A percentile compares a stretch with the other conserved stretches of the same genome.
Evolutionary conservation across 2,888 invertebrate species (phyloP).

Genomic region (Calameuta pallipes): DNA sequence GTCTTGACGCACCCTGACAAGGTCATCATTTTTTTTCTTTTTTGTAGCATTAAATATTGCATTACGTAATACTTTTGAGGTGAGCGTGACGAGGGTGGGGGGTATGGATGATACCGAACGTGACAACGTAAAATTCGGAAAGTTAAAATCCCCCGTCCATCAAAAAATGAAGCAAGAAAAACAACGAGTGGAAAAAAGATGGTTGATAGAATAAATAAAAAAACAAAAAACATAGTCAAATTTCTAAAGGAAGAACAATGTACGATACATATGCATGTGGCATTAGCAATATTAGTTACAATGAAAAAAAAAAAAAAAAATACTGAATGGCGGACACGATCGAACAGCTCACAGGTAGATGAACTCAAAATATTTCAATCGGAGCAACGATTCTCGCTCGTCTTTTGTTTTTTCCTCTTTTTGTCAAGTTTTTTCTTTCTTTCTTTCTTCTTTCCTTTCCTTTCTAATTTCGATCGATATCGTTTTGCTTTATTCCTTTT

Average conservation of each 20-base stretch:
- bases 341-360: neutral
- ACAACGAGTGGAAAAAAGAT: constrained; percentile 8
- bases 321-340: neutral
- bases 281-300: constrained; percentile 48
- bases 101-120: neutral
- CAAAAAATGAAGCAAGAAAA: constrained; percentile 14
- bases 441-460: too few relatives aligned
- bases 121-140: neutral
- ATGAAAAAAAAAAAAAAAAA: constrained; percentile 24
- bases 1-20: constrained; percentile 34
- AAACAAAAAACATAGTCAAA: constrained; percentile 4
- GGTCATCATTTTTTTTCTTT: constrained; percentile 14
- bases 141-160: constrained; percentile 6
- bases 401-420: neutral
- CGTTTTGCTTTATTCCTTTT: neutral
- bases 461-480: neutral
- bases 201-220: constrained; percentile 7
- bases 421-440: neutral
- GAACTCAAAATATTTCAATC: constrained; percentile 29
- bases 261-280: constrained; percentile 26
- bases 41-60: neutral
- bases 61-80: neutral
- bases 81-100: neutral
- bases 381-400: constrained; percentile 3
- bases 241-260: neutral